These are phyloP conservation scores for Polymixis flavicincta DNA, from an alignment of 2,888 invertebrate species.

Conservation along the genomic window DNA sequence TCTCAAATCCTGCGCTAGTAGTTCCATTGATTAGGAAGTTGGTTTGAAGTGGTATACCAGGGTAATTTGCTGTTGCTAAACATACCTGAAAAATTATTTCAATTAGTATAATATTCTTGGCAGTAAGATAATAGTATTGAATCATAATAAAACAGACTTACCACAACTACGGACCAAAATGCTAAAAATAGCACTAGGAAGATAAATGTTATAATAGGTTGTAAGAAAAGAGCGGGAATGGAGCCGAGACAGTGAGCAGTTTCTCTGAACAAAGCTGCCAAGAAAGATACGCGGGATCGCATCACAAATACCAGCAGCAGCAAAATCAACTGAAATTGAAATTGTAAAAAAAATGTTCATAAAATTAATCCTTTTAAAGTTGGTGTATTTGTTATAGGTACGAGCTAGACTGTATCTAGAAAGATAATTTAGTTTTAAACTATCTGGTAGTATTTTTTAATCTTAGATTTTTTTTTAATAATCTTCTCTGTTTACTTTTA, in stretches of 20 bases:
- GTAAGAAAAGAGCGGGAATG: constrained; percentile 96
- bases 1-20: constrained; percentile 66
- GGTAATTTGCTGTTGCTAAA: constrained; percentile 96
- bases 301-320: constrained; percentile 94
- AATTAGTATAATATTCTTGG: neutral
- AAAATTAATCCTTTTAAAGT: neutral
- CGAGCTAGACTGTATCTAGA: neutral
- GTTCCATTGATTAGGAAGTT: constrained; percentile 85
- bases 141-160: constrained; percentile 83
- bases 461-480: neutral
- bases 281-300: constrained; percentile 95
- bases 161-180: constrained; percentile 96
- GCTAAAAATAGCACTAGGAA: constrained; percentile 94
- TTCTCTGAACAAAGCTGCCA: constrained; percentile 96
- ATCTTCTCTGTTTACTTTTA: neutral
- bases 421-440: neutral
- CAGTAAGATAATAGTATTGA: neutral
- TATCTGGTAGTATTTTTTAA: neutral
- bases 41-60: constrained; percentile 88
- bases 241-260: constrained; percentile 96
- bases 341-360: neutral
- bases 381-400: neutral
- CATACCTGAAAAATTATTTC: constrained; percentile 87
- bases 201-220: constrained; percentile 95
- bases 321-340: constrained; percentile 91